These are phyloP conservation scores for Zaprionus ghesquierei DNA, from an alignment of 1,140 invertebrate species.

Conservation along the genomic window DNA sequence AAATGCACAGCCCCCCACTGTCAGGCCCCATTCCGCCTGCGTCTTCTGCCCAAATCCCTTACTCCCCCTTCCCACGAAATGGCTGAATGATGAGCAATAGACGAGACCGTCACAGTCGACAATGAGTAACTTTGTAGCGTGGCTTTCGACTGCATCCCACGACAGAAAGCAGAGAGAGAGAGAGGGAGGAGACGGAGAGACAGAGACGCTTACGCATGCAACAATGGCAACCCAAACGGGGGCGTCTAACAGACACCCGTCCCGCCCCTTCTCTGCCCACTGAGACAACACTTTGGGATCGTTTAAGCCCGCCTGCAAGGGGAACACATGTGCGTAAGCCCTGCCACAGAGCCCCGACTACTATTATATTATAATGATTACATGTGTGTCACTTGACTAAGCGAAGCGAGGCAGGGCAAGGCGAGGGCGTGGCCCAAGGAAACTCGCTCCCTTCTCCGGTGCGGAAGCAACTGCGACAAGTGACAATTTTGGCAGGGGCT, in stretches of 20 bases:
- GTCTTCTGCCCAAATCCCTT: no score
- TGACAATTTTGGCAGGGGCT: slow-evolving; percentile 26
- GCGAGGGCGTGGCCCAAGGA: not conserved
- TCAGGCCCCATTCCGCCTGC: slow-evolving; percentile 43
- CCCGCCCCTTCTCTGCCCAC: not conserved
- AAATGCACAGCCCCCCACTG: slow-evolving; percentile 77
- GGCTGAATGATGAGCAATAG: slow-evolving; percentile 79
- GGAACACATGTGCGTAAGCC: slow-evolving; percentile 41
- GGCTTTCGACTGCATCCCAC: slow-evolving; percentile 23
- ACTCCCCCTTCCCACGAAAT: slow-evolving; percentile 38
- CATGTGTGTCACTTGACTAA: slow-evolving; percentile 53
- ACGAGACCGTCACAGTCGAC: slow-evolving; percentile 67
- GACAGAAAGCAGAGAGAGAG: not conserved
- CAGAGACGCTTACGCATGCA: slow-evolving; percentile 48
- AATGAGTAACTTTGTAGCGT: slow-evolving; percentile 69
- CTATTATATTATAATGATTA: slow-evolving; percentile 51
- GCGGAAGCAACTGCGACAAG: slow-evolving; percentile 18
- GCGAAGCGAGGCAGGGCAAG: no score
- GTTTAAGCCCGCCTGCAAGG: slow-evolving; percentile 37
- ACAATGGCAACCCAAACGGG: slow-evolving; percentile 54
- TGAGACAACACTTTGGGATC: slow-evolving; percentile 30
- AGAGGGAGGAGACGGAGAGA: not conserved
- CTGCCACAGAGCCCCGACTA: slow-evolving; percentile 8
- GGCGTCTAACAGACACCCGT: slow-evolving; percentile 37
- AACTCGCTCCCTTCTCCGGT: not conserved